A percentile compares a stretch with the other conserved stretches of the same genome.
Conservation (phyloP, 1,140 invertebrate genomes). For the Conus betulinus region DNA sequence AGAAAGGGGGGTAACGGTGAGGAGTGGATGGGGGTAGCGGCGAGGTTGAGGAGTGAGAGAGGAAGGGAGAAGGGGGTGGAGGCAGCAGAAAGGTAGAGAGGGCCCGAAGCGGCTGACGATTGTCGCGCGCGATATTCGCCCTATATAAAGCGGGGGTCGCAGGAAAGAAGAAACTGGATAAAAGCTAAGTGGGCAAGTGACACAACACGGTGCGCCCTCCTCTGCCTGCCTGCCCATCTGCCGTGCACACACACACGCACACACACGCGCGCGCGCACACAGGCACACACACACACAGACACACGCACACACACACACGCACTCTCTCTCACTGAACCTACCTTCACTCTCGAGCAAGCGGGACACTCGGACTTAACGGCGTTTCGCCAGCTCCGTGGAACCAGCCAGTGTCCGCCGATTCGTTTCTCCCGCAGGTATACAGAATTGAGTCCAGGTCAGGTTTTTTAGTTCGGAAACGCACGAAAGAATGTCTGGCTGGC, state of each 20-base stretch:
- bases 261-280: background rate
- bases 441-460: too few relatives aligned
- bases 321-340: background rate
- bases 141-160: background rate
- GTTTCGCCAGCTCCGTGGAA: background rate
- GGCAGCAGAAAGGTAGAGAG: background rate
- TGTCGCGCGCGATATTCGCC: background rate
- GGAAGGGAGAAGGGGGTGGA: background rate
- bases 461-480: background rate
- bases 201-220: constrained; percentile 10
- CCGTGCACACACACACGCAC: background rate
- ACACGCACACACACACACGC: too few relatives aligned
- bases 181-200: constrained; percentile 1
- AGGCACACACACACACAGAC: too few relatives aligned
- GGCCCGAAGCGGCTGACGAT: background rate
- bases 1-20: too few relatives aligned
- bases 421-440: background rate
- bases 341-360: background rate
- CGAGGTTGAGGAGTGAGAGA: background rate
- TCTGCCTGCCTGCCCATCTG: background rate
- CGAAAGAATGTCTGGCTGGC: background rate
- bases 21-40: background rate
- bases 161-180: constrained; percentile 7
- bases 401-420: background rate
- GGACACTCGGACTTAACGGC: background rate